A percentile compares a stretch with the other conserved stretches of the same genome.
These are phyloP conservation scores for Nymphalis c-album DNA, from an alignment of 2,888 invertebrate genomes.

Conservation along the genomic window DNA sequence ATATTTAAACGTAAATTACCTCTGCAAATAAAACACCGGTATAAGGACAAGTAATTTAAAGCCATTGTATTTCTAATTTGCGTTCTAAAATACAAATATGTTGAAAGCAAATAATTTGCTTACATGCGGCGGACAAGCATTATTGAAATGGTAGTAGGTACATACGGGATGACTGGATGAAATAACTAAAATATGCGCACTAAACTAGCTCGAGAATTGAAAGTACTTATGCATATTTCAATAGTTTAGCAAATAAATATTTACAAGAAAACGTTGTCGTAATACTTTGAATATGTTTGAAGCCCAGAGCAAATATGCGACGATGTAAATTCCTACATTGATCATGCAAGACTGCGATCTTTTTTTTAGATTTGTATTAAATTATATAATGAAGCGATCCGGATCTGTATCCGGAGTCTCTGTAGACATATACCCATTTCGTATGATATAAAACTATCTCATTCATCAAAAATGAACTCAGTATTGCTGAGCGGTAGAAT, in stretches of 20 bases:
- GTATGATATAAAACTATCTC: too few species aligned
- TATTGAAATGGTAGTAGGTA: conserved; percentile 14
- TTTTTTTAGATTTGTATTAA: neutral
- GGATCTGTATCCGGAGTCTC: too few species aligned
- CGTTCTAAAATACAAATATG: conserved; percentile 9
- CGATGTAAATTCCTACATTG: neutral
- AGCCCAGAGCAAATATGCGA: neutral
- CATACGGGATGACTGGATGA: conserved; percentile 24
- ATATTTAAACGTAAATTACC: too few species aligned
- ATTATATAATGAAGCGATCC: neutral
- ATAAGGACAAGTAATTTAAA: neutral
- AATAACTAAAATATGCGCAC: conserved; percentile 21
- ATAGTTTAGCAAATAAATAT: conserved; percentile 29
- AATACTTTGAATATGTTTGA: conserved; percentile 6
- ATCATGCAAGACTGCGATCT: neutral
- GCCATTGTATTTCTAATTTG: conserved; percentile 4
- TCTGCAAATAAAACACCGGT: too few species aligned
- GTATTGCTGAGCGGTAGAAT: too few species aligned
- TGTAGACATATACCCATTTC: too few species aligned
- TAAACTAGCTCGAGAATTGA: conserved; percentile 27
- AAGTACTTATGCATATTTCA: conserved; percentile 22
- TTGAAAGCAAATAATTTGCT: conserved; percentile 2
- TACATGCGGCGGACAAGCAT: conserved; percentile 8
- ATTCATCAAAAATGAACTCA: too few species aligned
- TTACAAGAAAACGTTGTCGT: conserved; percentile 12